These are phyloP conservation scores for Cylindroiulus punctatus DNA, from an alignment of 2,888 invertebrate species.

Conservation along the genomic window DNA sequence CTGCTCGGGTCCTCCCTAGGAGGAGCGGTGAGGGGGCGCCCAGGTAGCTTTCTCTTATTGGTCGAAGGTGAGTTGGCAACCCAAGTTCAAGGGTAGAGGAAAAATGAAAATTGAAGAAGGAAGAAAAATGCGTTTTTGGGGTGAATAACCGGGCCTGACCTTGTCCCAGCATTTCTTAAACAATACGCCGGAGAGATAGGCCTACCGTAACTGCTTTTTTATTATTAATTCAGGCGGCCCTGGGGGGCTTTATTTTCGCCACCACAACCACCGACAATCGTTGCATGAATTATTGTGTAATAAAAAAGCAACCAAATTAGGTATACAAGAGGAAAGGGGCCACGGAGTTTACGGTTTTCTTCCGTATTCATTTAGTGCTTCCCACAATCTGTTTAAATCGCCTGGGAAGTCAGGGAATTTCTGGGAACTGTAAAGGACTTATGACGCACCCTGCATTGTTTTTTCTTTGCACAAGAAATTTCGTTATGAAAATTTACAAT, in stretches of 20 bases:
- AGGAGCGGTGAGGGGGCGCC: not conserved
- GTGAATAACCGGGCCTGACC: conserved; percentile 53
- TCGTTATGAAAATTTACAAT: too few species aligned
- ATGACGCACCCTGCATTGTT: too few species aligned
- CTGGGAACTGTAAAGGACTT: too few species aligned
- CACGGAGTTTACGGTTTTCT: not conserved
- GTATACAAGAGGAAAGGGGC: not conserved
- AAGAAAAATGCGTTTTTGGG: conserved; percentile 26
- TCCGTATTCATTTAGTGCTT: not conserved
- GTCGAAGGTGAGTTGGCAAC: not conserved
- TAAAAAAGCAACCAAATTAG: not conserved
- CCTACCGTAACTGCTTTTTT: conserved; percentile 12
- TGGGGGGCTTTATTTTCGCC: not conserved
- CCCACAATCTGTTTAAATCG: not conserved
- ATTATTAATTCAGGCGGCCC: not conserved
- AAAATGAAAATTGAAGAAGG: conserved; percentile 45
- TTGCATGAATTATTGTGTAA: not conserved
- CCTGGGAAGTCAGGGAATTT: too few species aligned
- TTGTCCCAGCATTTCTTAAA: conserved; percentile 48
- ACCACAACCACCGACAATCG: not conserved
- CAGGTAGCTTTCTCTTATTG: not conserved
- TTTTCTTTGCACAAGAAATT: too few species aligned
- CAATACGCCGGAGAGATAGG: conserved; percentile 12
- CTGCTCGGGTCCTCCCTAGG: not conserved
- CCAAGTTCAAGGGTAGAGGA: conserved; percentile 19